Base-by-base conservation (phyloP, 1,140 invertebrate genomes). In the Drosophila saltans region DNA sequence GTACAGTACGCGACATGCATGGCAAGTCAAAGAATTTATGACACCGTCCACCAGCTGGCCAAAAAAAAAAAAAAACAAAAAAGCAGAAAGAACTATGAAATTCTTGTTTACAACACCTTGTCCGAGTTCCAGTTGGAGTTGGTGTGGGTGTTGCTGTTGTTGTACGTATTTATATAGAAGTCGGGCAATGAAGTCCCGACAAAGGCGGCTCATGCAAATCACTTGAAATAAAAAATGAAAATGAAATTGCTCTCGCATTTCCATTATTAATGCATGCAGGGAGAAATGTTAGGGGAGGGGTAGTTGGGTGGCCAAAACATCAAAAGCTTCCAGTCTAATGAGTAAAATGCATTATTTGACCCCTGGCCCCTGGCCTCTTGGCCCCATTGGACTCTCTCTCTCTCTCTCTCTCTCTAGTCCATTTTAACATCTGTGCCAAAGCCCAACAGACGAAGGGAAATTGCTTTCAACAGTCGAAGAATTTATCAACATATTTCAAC, bases 281-380 rank as follows among this genome's bases (percentile, higher is more conserved):
- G 33, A 36, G 64, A 16, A 16, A 10, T 30, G 45, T n/a, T 41
- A 8, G 11, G 24, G 39, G 30, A n/a, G 21, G 33, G 33, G 33
- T 36, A 36, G 3, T 36, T 36, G 58, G 58, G 39, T n/a, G 41
- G 52, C 43, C 24, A 60, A 57, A 88, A 86, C 82, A 86, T 86
- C 82, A 86, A 86, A 86, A 82, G 43, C 74, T 55, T 60, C 30
- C 67, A 59, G 70, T 69, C 74, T 84, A 84, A 84, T 85, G 78
- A 77, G 65, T 67, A 69, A 77, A 82, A 82, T 88, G 82, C 82
- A 86, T 86, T 88, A 75, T 74, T 82, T 81, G 73, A 80, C 77
- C 78, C 64, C 68, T 72, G 77, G 70, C 77, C 78, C 64, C 68
- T 72, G 77, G 70, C 66, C 78, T 63, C 43, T 72, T 72, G 79